These are phyloP conservation scores for Rhogogaster chlorosoma DNA, from an alignment of 2,888 invertebrate species.

Conservation along the genomic window DNA sequence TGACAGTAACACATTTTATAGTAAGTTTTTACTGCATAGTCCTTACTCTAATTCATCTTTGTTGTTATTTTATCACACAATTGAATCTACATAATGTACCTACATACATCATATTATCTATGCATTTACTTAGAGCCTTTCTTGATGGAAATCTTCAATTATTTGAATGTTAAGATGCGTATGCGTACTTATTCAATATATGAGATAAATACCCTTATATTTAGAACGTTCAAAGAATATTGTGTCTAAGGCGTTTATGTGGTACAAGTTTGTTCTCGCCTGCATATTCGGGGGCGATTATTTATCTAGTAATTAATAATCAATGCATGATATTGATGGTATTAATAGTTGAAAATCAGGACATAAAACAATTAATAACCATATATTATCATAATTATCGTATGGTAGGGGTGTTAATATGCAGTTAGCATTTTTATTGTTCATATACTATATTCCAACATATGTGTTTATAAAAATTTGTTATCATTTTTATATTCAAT, in stretches of 20 bases:
- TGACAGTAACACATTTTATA: neutral
- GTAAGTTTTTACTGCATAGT: neutral
- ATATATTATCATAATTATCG: slow-evolving; percentile 18
- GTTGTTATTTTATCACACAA: neutral
- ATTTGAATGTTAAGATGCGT: slow-evolving; percentile 20
- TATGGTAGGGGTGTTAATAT: slow-evolving; percentile 44
- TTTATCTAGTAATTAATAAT: slow-evolving; percentile 18
- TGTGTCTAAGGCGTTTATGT: slow-evolving; percentile 1
- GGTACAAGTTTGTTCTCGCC: slow-evolving; percentile 7
- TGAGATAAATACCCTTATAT: slow-evolving; percentile 32
- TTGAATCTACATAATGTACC: neutral
- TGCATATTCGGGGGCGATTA: slow-evolving; percentile 23
- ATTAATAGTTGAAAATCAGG: slow-evolving; percentile 44
- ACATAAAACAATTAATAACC: neutral
- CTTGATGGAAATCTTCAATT: slow-evolving; percentile 48
- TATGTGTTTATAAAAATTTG: neutral
- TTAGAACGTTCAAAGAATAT: neutral
- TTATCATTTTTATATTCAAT: neutral
- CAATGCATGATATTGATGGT: slow-evolving; percentile 48
- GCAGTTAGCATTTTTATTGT: slow-evolving; percentile 44
- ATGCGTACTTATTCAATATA: slow-evolving; percentile 44
- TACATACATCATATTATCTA: neutral
- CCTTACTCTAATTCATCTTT: neutral
- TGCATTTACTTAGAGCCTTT: slow-evolving; percentile 23
- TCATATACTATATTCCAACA: neutral